A percentile compares a stretch with the other conserved stretches of the same genome.
These are phyloP conservation scores for Stenurella melanura DNA, from an alignment of 2,888 invertebrate species.

Conservation along the genomic window DNA sequence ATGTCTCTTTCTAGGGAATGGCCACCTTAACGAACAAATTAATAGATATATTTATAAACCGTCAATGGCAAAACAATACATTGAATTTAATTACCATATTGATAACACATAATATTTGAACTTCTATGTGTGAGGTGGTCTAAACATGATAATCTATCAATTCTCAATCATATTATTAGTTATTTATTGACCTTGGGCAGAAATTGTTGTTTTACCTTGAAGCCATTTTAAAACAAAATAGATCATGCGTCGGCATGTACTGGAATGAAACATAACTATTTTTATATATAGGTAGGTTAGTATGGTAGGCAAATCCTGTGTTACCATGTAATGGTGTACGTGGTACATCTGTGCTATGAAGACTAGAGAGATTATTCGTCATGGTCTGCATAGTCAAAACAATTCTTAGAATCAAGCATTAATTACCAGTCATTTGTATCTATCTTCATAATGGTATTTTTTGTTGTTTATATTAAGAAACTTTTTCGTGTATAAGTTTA, in stretches of 20 bases:
- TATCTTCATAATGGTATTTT: too few species aligned
- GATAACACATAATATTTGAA: not conserved
- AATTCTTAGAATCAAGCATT: too few species aligned
- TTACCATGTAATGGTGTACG: too few species aligned
- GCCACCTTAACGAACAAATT: too few species aligned
- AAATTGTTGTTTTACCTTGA: constrained; percentile 39
- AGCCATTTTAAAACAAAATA: constrained; percentile 14
- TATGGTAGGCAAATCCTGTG: not conserved
- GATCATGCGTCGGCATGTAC: constrained; percentile 17
- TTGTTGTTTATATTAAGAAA: too few species aligned
- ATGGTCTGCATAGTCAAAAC: too few species aligned
- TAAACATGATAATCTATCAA: constrained; percentile 24
- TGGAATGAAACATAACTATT: constrained; percentile 17
- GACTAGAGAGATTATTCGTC: too few species aligned
- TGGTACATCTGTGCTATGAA: too few species aligned
- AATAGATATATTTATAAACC: not conserved
- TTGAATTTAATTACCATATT: constrained; percentile 1
- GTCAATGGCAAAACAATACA: not conserved
- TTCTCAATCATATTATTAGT: constrained; percentile 22
- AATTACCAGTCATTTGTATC: too few species aligned
- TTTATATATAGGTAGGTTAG: constrained; percentile 32
- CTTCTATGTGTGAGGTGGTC: constrained; percentile 16
- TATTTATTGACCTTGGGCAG: constrained; percentile 42
- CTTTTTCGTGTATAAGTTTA: too few species aligned
- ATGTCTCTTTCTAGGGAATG: too few species aligned